phyloP scores from a whole-genome alignment of 2,797 vertebrate species.

The Pelochelys cantorii region DNA sequence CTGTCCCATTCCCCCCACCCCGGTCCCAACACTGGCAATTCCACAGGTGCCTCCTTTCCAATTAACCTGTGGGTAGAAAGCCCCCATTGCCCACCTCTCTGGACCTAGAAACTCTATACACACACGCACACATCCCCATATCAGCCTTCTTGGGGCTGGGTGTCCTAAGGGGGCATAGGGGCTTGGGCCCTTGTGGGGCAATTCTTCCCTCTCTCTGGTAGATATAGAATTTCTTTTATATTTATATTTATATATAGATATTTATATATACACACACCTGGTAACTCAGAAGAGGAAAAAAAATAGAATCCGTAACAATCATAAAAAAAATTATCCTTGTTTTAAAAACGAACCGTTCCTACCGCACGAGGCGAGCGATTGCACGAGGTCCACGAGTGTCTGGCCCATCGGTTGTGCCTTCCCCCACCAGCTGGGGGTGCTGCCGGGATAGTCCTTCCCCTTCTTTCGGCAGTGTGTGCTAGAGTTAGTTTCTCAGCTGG shows the following conservation, averaged over 20 bases:
- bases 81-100: background rate
- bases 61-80: background rate
- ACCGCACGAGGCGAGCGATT: constrained; percentile 80
- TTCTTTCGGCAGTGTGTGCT: constrained; percentile 22
- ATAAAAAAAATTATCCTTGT: constrained; percentile 86
- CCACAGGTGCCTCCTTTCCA: background rate
- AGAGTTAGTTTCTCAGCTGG: background rate
- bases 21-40: background rate
- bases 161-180: background rate
- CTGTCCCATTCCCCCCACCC: background rate
- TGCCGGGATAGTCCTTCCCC: background rate
- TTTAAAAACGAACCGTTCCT: constrained; percentile 85
- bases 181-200: background rate
- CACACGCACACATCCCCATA: constrained; percentile 33
- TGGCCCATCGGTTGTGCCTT: constrained; percentile 56
- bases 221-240: constrained; percentile 83
- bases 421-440: background rate
- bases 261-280: constrained; percentile 85
- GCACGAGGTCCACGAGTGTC: constrained; percentile 82
- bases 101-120: background rate
- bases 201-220: constrained; percentile 65
- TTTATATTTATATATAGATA: constrained; percentile 82
- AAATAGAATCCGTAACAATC: constrained; percentile 88
- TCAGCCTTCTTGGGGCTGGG: constrained; percentile 36
- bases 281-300: constrained; percentile 83